Percentiles rank a stretch among this genome's conserved stretches.
phyloP scores from a whole-genome alignment of 2,888 invertebrate genomes.

The Melieria crassipennis region DNA sequence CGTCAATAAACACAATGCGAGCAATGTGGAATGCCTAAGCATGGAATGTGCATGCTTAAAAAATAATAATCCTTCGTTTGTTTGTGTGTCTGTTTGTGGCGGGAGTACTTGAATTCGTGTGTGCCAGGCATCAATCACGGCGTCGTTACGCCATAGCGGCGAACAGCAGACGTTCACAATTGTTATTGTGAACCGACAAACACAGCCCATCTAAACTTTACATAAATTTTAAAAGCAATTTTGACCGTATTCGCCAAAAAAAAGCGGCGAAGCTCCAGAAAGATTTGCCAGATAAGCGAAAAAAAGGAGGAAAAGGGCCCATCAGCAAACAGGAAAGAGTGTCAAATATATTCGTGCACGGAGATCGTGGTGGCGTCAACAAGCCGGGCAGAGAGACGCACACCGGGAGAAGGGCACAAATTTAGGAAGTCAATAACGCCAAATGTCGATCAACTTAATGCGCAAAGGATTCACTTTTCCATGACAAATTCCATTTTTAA shows the following conservation, averaged over 20 bases:
- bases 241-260: neutral
- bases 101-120: too few species aligned
- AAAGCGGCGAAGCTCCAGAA: neutral
- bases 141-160: too few species aligned
- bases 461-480: conserved; percentile 35
- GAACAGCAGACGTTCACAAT: neutral
- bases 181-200: neutral
- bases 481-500: conserved; percentile 34
- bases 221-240: conserved; percentile 28
- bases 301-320: neutral
- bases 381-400: neutral
- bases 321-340: neutral
- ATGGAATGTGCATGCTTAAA: too few species aligned
- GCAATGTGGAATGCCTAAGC: too few species aligned
- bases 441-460: conserved; percentile 31
- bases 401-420: neutral
- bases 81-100: too few species aligned
- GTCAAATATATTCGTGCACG: neutral
- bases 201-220: neutral
- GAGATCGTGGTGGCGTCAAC: neutral
- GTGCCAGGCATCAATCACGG: too few species aligned
- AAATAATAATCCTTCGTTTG: too few species aligned
- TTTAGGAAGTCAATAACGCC: conserved; percentile 24
- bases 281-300: neutral
- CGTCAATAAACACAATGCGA: too few species aligned